These are phyloP conservation scores for Cheilosia vulpina DNA, from an alignment of 2,888 invertebrate species.

Conservation along the genomic window DNA sequence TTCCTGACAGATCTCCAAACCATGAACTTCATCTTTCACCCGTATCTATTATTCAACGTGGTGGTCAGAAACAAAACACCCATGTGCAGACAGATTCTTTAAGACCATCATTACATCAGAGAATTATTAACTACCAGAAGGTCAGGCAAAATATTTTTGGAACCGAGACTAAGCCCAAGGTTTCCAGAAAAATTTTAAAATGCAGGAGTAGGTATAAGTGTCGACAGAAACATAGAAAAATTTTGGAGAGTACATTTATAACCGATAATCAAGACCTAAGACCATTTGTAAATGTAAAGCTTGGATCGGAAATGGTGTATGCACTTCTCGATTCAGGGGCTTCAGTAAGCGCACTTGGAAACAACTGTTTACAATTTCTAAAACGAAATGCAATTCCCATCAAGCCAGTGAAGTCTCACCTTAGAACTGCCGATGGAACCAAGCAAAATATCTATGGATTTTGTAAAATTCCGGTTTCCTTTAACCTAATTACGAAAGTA, in stretches of 20 bases:
- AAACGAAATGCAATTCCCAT: background rate
- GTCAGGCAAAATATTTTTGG: background rate
- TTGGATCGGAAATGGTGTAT: background rate
- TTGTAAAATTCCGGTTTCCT: background rate
- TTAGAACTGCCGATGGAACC: constrained; percentile 4
- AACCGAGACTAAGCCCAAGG: background rate
- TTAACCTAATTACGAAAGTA: background rate
- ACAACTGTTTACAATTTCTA: background rate
- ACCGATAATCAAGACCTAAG: background rate
- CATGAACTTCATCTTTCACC: background rate
- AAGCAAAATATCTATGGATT: background rate
- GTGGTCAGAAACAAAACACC: background rate
- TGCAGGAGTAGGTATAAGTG: background rate
- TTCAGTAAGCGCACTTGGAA: background rate
- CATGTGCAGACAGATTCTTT: background rate
- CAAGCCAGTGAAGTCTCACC: background rate
- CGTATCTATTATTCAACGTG: background rate
- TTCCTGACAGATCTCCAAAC: background rate
- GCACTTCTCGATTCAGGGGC: background rate
- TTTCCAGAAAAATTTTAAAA: background rate
- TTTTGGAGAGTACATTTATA: background rate
- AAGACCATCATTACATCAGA: background rate
- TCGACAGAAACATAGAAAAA: background rate
- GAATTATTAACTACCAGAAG: background rate
- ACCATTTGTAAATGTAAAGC: background rate